Evolutionary conservation across 2,797 vertebrate genomes (phyloP).

Genomic region (Clarias pachynema): DNA sequence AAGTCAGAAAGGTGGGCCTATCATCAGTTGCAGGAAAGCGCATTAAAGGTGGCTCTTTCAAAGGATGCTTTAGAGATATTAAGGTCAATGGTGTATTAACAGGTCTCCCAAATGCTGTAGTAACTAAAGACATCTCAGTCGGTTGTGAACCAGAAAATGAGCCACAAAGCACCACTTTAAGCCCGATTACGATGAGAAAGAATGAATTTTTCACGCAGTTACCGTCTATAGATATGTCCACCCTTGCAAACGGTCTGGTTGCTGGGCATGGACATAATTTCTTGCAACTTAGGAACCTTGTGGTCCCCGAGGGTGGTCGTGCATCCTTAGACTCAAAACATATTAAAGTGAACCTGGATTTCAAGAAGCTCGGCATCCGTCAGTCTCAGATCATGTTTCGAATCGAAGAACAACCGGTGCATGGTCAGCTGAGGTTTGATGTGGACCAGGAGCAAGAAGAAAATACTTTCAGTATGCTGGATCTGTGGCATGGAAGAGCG

Average conservation of each 20-base stretch:
- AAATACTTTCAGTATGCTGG: slow-evolving; percentile 84
- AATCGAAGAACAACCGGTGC: slow-evolving; percentile 78
- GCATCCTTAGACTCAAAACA: slow-evolving; percentile 83
- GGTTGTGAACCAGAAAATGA: slow-evolving; percentile 82
- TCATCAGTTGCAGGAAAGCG: slow-evolving; percentile 81
- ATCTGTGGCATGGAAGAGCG: slow-evolving; percentile 82
- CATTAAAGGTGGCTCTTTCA: slow-evolving; percentile 84
- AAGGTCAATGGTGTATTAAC: slow-evolving; percentile 76
- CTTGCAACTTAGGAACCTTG: slow-evolving; percentile 80
- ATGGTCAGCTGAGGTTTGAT: slow-evolving; percentile 82
- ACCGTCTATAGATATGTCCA: slow-evolving; percentile 64
- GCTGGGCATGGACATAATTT: slow-evolving; percentile 71
- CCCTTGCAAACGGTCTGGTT: slow-evolving; percentile 70
- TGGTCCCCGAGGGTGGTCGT: slow-evolving; percentile 83
- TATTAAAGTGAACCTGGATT: slow-evolving; percentile 82
- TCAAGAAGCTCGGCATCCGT: slow-evolving; percentile 80
- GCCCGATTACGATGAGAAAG: slow-evolving; percentile 54
- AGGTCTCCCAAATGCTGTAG: slow-evolving; percentile 79
- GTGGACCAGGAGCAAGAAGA: slow-evolving; percentile 73
- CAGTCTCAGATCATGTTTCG: slow-evolving; percentile 86
- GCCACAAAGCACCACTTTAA: slow-evolving; percentile 58
- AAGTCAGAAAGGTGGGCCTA: slow-evolving; percentile 78
- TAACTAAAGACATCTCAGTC: slow-evolving; percentile 87
- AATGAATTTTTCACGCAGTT: slow-evolving; percentile 61
- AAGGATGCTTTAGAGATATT: slow-evolving; percentile 86